phyloP scores from a whole-genome alignment of 92 coral and sea anemone genomes.

The Phymanthus crucifer region DNA sequence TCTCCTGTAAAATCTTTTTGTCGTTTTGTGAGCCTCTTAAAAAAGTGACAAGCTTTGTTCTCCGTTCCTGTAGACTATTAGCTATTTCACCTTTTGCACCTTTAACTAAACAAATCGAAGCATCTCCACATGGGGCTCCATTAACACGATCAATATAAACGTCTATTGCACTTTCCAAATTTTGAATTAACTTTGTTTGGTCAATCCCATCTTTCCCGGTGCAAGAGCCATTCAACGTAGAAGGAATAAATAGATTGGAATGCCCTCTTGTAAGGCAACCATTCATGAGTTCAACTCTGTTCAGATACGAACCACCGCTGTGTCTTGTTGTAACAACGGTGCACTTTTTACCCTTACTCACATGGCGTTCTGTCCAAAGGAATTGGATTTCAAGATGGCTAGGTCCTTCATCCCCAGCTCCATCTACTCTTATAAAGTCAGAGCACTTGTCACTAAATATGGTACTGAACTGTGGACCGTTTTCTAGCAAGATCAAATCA shows the following conservation, averaged over 20 bases:
- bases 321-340: constrained; percentile 51
- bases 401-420: constrained; percentile 57
- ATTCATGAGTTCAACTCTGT: constrained; percentile 65
- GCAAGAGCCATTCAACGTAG: constrained; percentile 70
- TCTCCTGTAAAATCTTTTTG: constrained; percentile 41
- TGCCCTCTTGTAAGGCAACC: constrained; percentile 69
- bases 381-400: constrained; percentile 54
- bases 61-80: constrained; percentile 32
- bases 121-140: constrained; percentile 64
- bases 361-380: constrained; percentile 60
- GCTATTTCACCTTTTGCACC: constrained; percentile 50
- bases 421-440: constrained; percentile 54
- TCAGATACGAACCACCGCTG: constrained; percentile 63
- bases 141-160: constrained; percentile 58
- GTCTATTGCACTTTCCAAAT: constrained; percentile 64
- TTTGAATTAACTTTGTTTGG: constrained; percentile 41
- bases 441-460: constrained; percentile 37
- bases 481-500: constrained; percentile 41
- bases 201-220: constrained; percentile 38
- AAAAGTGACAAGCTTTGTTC: constrained; percentile 38
- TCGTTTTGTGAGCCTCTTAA: constrained; percentile 49
- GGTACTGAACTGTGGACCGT: constrained; percentile 22
- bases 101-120: constrained; percentile 52
- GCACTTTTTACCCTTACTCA: too few relatives aligned
- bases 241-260: constrained; percentile 67